Conservation (phyloP, 2,888 invertebrate species). For the Acronicta aceris region DNA sequence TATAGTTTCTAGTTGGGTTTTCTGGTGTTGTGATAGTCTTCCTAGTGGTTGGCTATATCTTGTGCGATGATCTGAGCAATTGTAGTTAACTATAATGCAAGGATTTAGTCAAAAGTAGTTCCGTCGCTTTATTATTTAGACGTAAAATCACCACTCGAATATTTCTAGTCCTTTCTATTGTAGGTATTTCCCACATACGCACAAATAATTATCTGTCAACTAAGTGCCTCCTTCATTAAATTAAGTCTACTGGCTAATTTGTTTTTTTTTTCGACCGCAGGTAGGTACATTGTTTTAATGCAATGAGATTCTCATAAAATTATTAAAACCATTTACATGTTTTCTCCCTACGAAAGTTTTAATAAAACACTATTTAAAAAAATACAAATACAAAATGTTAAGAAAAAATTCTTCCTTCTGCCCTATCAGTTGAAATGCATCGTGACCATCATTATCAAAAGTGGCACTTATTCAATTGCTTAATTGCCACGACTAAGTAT, state of each 20-base stretch:
- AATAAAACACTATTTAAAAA: no score
- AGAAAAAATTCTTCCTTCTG: no score
- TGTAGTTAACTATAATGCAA: constrained; percentile 17
- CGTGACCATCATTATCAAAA: constrained; percentile 69
- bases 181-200: no score
- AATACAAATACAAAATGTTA: no score
- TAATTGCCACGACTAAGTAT: constrained; percentile 71
- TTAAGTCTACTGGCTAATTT: background rate
- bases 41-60: constrained; percentile 32
- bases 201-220: background rate
- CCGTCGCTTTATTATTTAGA: no score
- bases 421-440: constrained; percentile 41
- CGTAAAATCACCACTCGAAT: no score
- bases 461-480: constrained; percentile 58
- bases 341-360: no score
- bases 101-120: background rate
- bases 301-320: background rate
- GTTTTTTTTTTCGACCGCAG: no score
- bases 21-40: constrained; percentile 40
- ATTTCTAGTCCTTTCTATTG: no score
- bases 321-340: background rate
- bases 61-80: constrained; percentile 34
- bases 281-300: background rate
- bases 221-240: background rate
- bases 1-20: constrained; percentile 54